These are phyloP conservation scores for Apamea crenata DNA, from an alignment of 2,888 invertebrate genomes.

Conservation along the genomic window DNA sequence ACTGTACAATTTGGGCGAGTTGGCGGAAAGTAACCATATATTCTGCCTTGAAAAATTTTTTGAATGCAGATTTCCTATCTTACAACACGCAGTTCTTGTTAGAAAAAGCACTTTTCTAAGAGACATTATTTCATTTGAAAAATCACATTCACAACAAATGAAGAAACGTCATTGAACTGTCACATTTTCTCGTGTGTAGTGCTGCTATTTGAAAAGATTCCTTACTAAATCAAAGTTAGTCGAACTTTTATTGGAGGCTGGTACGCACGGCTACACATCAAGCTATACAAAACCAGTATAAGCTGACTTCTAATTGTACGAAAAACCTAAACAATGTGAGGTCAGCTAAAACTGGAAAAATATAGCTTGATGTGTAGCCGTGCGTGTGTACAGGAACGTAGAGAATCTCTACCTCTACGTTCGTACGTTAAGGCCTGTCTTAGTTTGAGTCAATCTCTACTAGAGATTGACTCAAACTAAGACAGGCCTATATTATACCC, in stretches of 20 bases:
- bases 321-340: too few species aligned
- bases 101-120: constrained; percentile 84
- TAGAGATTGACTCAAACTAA: too few species aligned
- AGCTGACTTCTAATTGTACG: too few species aligned
- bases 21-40: constrained; percentile 78
- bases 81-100: constrained; percentile 81
- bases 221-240: background rate
- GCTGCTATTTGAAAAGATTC: background rate
- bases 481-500: too few species aligned
- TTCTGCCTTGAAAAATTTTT: constrained; percentile 80
- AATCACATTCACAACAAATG: constrained; percentile 77
- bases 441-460: too few species aligned
- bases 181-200: background rate
- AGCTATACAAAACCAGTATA: too few species aligned
- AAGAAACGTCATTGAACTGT: constrained; percentile 69
- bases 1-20: constrained; percentile 81
- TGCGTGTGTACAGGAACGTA: too few species aligned
- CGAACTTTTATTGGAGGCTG: background rate
- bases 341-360: too few species aligned
- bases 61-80: constrained; percentile 76
- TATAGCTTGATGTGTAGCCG: too few species aligned
- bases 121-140: constrained; percentile 80
- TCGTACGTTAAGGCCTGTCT: too few species aligned
- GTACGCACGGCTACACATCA: too few species aligned
- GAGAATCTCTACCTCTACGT: too few species aligned